A percentile compares a stretch with the other conserved stretches of the same genome.
phyloP scores from a whole-genome alignment of 2,888 invertebrate species.

The Stenchaetothrips biformis region DNA sequence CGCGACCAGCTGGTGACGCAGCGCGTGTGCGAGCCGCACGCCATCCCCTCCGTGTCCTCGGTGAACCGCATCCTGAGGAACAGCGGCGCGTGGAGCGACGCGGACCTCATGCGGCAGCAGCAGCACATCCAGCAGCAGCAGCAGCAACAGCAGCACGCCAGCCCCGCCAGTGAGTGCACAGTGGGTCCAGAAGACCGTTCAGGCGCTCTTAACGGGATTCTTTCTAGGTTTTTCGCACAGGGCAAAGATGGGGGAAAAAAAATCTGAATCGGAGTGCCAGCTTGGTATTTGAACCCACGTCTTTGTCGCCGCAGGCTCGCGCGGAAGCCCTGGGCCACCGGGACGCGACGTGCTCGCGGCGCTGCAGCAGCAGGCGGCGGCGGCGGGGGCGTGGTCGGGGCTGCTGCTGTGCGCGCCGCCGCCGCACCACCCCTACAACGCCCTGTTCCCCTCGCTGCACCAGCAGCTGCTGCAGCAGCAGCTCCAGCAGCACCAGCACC shows the following conservation, averaged over 20 bases:
- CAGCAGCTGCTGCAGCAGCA: slow-evolving; percentile 47
- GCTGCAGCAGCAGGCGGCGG: slow-evolving; percentile 23
- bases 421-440: slow-evolving; percentile 44
- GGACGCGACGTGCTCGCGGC: slow-evolving; percentile 33
- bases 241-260: too few species aligned
- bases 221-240: slow-evolving; percentile 9
- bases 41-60: slow-evolving; percentile 89
- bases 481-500: slow-evolving; percentile 35
- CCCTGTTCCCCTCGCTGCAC: slow-evolving; percentile 48
- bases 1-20: slow-evolving; percentile 83
- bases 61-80: slow-evolving; percentile 89
- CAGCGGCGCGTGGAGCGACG: slow-evolving; percentile 74
- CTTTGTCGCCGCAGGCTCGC: slow-evolving; percentile 32
- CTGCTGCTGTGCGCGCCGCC: slow-evolving; percentile 40
- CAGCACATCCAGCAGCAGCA: slow-evolving; percentile 43
- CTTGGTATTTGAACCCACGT: neutral
- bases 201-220: too few species aligned
- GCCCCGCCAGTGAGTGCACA: slow-evolving; percentile 33
- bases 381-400: slow-evolving; percentile 2
- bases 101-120: slow-evolving; percentile 45
- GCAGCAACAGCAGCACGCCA: slow-evolving; percentile 43
- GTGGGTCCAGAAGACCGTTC: too few species aligned
- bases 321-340: slow-evolving; percentile 34
- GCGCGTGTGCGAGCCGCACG: slow-evolving; percentile 83
- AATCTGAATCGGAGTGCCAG: too few species aligned